Evolutionary conservation across 2,888 invertebrate genomes (phyloP), one percentile per base, ranked within the genome.

Genomic region (Callimorpha dominula): DNA sequence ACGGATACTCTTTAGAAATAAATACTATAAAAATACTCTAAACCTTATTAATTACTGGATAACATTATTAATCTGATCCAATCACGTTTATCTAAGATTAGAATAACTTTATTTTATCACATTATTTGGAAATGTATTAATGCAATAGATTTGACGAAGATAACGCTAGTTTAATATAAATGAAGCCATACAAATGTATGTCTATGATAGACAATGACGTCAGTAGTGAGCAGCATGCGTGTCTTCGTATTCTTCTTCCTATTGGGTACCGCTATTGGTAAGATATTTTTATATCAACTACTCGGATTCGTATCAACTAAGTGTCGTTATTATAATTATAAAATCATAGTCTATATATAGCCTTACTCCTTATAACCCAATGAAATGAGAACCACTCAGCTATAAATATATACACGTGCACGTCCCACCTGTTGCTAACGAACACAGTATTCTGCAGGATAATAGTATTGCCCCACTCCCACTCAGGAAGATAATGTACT

Each of bases 231-330:
- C 64, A 64, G 17, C n/a, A 60, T 14, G 57, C 64, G 54, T 65
- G 65, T 66, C 69, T 40, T 67, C 67, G 43, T 72, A 40, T 31
- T 88, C 0, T 72, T 88, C 68, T 82, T 83, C 70, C 78, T 89
- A 17, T 31, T 88, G 71, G 87, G 88, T 69, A 79, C 88, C 78
- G 90, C 88, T 71, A 65, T 88, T 62, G 91, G 91, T 91, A 78
- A 90, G 90, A 15, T 17, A 66, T 46, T 3, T 67, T 46, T 31
- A 31, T 31, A 31, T 31, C 31, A 31, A 31, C 31, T 31, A 31
- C 31, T 31, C 31, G 31, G 31, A 31, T 31, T 31, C 31, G 31
- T 31, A 31, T 31, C 31, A 31, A 31, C 31, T 31, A 31, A 31
- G 31, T 31, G 31, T 31, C 31, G 31, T 31, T 31, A 31, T 31